Conservation (phyloP, 2,888 invertebrate species). For the Cerastis rubricosa region DNA sequence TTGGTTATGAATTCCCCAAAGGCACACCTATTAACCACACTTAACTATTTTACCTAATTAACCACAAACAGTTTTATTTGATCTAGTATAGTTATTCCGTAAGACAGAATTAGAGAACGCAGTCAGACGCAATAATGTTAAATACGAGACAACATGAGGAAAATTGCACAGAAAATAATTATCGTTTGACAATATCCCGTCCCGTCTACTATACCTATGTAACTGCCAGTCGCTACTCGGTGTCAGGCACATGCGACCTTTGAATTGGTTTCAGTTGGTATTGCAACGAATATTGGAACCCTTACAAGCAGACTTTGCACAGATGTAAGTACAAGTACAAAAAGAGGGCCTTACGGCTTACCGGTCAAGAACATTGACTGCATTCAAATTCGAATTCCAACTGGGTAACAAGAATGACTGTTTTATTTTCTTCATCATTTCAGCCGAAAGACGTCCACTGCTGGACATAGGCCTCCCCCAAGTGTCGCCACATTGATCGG, state of each 20-base stretch:
- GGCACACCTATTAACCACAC: no score
- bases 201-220: background rate
- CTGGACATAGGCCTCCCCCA: no score
- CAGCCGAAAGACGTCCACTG: no score
- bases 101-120: background rate
- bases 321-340: background rate
- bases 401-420: background rate
- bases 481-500: no score
- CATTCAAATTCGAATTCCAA: background rate
- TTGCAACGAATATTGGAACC: background rate
- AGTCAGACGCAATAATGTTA: background rate
- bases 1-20: background rate
- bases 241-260: background rate
- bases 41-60: no score
- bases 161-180: slow-evolving; percentile 11
- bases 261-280: no score
- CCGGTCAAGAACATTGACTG: background rate
- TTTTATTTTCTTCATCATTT: no score
- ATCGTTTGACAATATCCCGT: background rate
- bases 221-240: slow-evolving; percentile 2
- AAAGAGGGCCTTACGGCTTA: background rate
- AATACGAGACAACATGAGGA: background rate
- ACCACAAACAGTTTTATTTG: background rate
- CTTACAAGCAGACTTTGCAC: background rate
- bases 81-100: background rate